Percentiles rank a stretch among this genome's conserved stretches.
These are phyloP conservation scores for Nothura maculosa DNA, from an alignment of 2,797 vertebrate species.

Conservation along the genomic window DNA sequence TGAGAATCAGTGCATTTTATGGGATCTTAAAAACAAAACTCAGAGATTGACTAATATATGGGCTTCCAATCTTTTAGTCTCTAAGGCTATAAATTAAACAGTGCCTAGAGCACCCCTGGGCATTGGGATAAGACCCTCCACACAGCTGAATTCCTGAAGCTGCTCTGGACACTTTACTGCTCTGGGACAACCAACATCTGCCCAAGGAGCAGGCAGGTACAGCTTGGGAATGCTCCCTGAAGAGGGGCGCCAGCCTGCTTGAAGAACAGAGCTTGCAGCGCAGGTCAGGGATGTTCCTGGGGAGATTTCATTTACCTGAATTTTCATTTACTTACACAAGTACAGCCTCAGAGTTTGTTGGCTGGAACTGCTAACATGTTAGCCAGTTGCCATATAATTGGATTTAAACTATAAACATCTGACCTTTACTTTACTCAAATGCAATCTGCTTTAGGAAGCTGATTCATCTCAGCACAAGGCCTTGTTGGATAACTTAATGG, in stretches of 20 bases:
- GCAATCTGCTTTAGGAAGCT: background rate
- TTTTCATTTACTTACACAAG: background rate
- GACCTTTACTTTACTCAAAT: background rate
- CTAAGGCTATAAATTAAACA: background rate
- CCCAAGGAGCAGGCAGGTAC: background rate
- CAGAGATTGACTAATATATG: background rate
- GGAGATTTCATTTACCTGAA: background rate
- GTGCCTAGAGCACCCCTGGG: background rate
- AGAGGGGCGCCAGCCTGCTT: background rate
- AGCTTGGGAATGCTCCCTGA: background rate
- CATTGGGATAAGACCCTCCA: background rate
- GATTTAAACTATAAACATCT: background rate
- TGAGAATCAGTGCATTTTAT: background rate
- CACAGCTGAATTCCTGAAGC: background rate
- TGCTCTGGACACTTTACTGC: background rate
- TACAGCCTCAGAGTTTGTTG: background rate
- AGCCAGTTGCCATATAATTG: background rate
- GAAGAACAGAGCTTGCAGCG: background rate
- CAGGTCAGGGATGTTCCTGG: background rate
- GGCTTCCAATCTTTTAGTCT: background rate
- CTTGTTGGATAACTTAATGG: background rate
- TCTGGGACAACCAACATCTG: background rate
- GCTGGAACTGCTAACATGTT: background rate
- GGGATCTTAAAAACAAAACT: slow-evolving; percentile 1
- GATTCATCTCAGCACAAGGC: background rate